These are phyloP conservation scores for Crotalus viridis DNA, from an alignment of 2,113 vertebrate genomes.

Conservation along the genomic window DNA sequence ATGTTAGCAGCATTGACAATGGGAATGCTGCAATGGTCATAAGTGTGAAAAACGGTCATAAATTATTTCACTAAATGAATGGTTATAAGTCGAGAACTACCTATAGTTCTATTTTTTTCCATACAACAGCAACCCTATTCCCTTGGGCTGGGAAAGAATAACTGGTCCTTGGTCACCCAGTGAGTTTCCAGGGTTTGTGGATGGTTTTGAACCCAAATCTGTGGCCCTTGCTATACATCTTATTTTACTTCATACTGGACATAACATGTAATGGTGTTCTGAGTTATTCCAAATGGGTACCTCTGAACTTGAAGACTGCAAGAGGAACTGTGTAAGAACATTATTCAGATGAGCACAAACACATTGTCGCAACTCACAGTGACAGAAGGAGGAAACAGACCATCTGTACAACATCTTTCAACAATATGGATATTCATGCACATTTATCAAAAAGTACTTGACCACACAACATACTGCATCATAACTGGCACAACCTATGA, in stretches of 20 bases:
- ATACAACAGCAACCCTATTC: no score
- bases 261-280: not conserved
- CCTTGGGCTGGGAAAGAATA: no score
- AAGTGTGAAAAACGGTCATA: not conserved
- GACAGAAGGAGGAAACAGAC: no score
- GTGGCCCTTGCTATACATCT: not conserved
- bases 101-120: no score
- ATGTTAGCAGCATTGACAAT: no score
- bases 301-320: not conserved
- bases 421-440: not conserved
- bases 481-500: not conserved
- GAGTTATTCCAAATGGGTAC: not conserved
- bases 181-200: no score
- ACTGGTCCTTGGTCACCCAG: no score
- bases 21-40: not conserved
- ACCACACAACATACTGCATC: not conserved
- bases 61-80: not conserved
- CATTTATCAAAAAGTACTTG: not conserved
- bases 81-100: not conserved
- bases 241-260: not conserved
- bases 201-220: no score
- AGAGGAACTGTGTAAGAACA: not conserved
- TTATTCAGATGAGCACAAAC: not conserved
- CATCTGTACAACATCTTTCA: not conserved
- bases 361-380: no score